Base-by-base conservation (phyloP, 2,888 invertebrate species). In the Tiliacea aurago region DNA sequence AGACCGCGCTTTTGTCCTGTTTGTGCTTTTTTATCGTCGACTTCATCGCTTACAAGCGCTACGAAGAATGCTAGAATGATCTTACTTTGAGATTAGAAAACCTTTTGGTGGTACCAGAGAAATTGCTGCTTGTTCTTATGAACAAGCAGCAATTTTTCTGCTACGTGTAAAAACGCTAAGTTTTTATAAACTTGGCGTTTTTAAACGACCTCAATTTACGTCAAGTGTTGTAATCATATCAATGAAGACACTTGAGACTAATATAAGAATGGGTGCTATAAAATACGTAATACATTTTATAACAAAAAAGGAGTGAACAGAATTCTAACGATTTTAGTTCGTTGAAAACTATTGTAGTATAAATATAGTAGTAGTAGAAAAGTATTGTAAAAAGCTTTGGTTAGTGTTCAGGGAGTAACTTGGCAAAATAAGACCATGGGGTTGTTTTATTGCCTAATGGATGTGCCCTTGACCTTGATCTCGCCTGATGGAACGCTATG, bases 11-110 rank as follows among this genome's bases (percentile, higher is more conserved):
- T 70, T 63, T 70, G 56, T 59, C 66, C 20, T 70, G 10, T 41
- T 61, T 20, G n/a, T 43, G 20, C 45, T 64, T 72, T 76, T 76
- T 80, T 81, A 81, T 81, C 56, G 56, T 18, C 9, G 20, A 45
- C 58, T 64, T 47, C 55, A 81, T 77, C 70, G 65, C 20, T 45
- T 51, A 58, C 62, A 18, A 65, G 23, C 20, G 20, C 28, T 41
- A 13, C 20, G 41, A 76, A 66, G 43, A 76, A 58, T 51, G 41
- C 76, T 33, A 1, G 9, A 41, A 5, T 18, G 80, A 61, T 74
- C 47, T 41, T 53, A 59, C 58, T 59, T 53, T 20, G 13, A 59
- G 76, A 78, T 78, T 61, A 64, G 43, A 33, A 41, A 67, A 59
- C 28, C 45, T 73, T 72, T 76, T 41, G 9, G 23, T 47, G 43